Conservation (phyloP, 2,797 vertebrate genomes). For the Microctenopoma steveboyesi region DNA sequence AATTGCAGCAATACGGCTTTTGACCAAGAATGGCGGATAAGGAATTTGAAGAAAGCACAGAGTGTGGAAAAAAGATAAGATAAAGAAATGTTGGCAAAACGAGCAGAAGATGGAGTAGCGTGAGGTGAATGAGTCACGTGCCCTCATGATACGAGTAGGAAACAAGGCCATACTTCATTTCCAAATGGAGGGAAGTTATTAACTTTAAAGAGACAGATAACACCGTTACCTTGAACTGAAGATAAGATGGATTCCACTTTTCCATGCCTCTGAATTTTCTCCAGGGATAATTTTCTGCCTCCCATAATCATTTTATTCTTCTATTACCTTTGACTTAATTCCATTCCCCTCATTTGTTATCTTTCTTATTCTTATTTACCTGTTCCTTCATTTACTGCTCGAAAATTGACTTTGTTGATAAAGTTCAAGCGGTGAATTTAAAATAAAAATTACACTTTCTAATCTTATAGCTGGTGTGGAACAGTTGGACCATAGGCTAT, state of each 20-base stretch:
- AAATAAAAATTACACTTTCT: conserved; percentile 33
- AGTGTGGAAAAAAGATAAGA: conserved; percentile 74
- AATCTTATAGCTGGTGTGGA: conserved; percentile 28
- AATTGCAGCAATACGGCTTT: conserved; percentile 70
- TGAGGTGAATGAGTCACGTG: conserved; percentile 71
- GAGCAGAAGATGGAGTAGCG: conserved; percentile 41
- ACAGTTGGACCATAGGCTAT: conserved; percentile 9
- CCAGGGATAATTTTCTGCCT: conserved; percentile 48
- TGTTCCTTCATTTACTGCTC: conserved; percentile 32
- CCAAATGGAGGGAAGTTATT: conserved; percentile 77
- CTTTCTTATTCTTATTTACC: conserved; percentile 53
- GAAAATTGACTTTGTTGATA: conserved; percentile 48
- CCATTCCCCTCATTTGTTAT: conserved; percentile 41
- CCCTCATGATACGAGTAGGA: conserved; percentile 57
- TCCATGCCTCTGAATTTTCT: conserved; percentile 37
- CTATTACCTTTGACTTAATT: conserved; percentile 41
- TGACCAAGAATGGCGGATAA: conserved; percentile 59
- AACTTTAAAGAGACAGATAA: conserved; percentile 77
- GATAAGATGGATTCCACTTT: conserved; percentile 68
- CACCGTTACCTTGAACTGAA: conserved; percentile 69
- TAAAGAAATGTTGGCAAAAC: conserved; percentile 49
- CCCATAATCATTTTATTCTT: conserved; percentile 49
- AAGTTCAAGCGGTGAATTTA: conserved; percentile 53
- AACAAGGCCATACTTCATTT: conserved; percentile 62
- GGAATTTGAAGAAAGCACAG: conserved; percentile 71